Base-by-base conservation (phyloP, 2,888 invertebrate genomes). In the Mythimna loreyi region DNA sequence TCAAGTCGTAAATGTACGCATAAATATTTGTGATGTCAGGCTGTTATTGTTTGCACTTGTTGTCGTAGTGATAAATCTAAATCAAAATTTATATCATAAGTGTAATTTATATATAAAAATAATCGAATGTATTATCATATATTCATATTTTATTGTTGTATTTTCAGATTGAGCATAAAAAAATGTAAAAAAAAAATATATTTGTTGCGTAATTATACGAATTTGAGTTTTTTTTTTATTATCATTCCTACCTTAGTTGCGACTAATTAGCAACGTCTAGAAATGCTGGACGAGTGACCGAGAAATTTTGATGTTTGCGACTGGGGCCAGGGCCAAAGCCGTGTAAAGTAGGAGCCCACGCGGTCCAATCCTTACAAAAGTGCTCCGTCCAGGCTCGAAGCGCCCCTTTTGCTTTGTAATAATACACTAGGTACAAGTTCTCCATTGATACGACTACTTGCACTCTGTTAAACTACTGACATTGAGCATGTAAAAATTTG, bases 131-230 rank as follows among this genome's bases (percentile, higher is more conserved):
- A 67, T 64, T 67, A 67, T 82, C 71, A 53, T 75, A 53, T 76
- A 81, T 69, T 78, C 73, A 65, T 61, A 80, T 72, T 72, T 82
- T 79, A 85, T 77, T 86, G 84, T 85, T 87, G 84, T 86, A 87
- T 86, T 87, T 87, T 86, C 64, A 74, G 72, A 86, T 67, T 65
- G 85, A 78, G 87, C 90, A 91, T 88, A 75, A 77, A 81, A 84
- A 40, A 91, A 84, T 70, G 49, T 77, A 84, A 55, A 89, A 90
- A 89, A 90, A 90, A 90, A 83, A 85, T 76, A 79, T 72, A 75
- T 81, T 80, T 87, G 82, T 86, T 88, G 85, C 62, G 75, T 80
- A 40, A 40, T 40, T 40, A 81, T 50, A 74, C 52, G 66, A 21
- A 59, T 21, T 28, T 47, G 8, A 9, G 30, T 47, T 59, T 57